Evolutionary conservation across 2,888 invertebrate genomes (phyloP), one percentile per base, ranked within the genome.

Genomic region (Noctua fimbriata): DNA sequence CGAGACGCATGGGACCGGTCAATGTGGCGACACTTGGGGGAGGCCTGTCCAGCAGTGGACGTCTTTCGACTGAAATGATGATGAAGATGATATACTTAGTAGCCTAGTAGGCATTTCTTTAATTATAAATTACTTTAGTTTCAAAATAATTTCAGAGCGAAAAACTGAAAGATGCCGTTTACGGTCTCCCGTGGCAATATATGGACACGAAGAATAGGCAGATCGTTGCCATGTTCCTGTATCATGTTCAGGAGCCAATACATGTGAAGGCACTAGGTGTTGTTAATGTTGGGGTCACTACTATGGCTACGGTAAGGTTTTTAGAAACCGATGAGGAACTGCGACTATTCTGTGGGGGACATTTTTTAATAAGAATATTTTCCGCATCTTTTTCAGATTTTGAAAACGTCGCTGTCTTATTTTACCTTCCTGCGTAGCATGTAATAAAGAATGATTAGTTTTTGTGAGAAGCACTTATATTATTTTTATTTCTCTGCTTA

Each of bases 141-240:
- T 4, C 1, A 32, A 32, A 55, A 44, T 76, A 76, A 44, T 78
- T 74, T 36, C 84, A 93, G 93, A 92, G 90, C 70, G 88, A 86
- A 28, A 87, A 83, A 70, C 74, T 93, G 9, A 90, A 85, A 28
- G 85, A 91, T 41, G 88, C 89, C 7, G 91, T 92, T 0, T 93
- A 93, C 75, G 69, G 66, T 12, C 69, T 92, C 7, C 93, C 93
- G 0, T 93, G 93, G 93, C 89, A 93, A 52, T 87, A 76, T 73
- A 93, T 93, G 93, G 86, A 89, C 63, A 67, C 71, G 9, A 84
- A 73, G 0, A 93, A 91, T 63, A 89, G 86, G 47, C 88, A 79
- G 24, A 82, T 84, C 0, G 82, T 93, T 0, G 67, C 78, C 0
- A 87, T 93, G 32, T 89, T 93, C 44, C 78, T 93, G 0, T 77